phyloP scores from a whole-genome alignment of 2,888 invertebrate species.

The Ceratothoa steindachneri region DNA sequence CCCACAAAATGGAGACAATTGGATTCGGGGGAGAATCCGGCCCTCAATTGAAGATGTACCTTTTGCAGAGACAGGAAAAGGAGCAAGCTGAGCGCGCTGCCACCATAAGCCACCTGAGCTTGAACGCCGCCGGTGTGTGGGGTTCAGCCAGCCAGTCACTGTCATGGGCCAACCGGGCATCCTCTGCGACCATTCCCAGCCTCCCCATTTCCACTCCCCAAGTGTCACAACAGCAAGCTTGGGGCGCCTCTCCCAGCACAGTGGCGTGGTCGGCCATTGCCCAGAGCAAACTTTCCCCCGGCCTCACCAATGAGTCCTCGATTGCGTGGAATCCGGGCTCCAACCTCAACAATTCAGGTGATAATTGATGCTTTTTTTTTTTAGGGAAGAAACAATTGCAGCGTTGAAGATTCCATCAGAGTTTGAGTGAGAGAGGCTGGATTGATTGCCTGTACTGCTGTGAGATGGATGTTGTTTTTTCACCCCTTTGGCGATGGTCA shows the following conservation, averaged over 20 bases:
- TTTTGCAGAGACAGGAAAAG: slow-evolving; percentile 58
- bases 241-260: slow-evolving; percentile 18
- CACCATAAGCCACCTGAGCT: slow-evolving; percentile 49
- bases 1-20: too few relatives aligned
- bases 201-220: not conserved
- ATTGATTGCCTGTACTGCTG: not conserved
- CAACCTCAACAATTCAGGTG: not conserved
- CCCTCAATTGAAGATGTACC: too few relatives aligned
- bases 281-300: not conserved
- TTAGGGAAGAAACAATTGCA: too few relatives aligned
- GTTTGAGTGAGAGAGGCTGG: not conserved
- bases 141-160: slow-evolving; percentile 60
- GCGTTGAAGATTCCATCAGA: not conserved
- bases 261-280: slow-evolving; percentile 12
- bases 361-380: not conserved
- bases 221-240: slow-evolving; percentile 10
- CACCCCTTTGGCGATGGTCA: too few relatives aligned
- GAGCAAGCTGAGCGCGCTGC: slow-evolving; percentile 57
- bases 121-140: slow-evolving; percentile 59
- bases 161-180: slow-evolving; percentile 55
- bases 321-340: not conserved
- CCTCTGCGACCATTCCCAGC: slow-evolving; percentile 15
- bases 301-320: not conserved
- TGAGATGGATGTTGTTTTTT: not conserved
- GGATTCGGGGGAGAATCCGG: too few relatives aligned